A percentile compares a stretch with the other conserved stretches of the same genome.
Evolutionary conservation across 2,113 vertebrate genomes (phyloP).

Genomic region (Tylochromis polylepis): DNA sequence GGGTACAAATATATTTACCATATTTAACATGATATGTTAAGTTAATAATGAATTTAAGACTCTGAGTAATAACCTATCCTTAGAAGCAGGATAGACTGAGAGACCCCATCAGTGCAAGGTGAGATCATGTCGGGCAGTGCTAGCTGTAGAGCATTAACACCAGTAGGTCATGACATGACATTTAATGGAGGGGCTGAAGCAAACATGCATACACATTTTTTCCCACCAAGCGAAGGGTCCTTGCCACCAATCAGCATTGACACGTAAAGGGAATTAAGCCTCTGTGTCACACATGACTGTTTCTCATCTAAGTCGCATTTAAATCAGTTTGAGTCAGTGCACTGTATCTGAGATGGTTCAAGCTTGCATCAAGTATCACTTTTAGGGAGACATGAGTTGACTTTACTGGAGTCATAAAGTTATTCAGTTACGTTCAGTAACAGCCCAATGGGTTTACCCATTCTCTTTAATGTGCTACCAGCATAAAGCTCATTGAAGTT

Average conservation of each 20-base stretch:
- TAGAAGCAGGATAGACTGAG: background rate
- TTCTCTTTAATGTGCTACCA: background rate
- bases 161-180: constrained; percentile 26
- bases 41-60: background rate
- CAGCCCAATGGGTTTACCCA: background rate
- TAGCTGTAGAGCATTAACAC: background rate
- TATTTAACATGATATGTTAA: background rate
- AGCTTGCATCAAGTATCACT: background rate
- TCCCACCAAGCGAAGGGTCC: background rate
- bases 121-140: background rate
- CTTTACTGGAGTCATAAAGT: background rate
- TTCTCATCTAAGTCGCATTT: background rate
- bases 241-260: background rate
- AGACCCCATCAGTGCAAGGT: background rate
- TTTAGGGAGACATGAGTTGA: background rate
- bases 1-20: background rate
- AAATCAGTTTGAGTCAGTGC: background rate
- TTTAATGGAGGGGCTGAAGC: background rate
- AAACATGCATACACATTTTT: background rate
- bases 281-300: background rate
- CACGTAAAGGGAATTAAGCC: background rate
- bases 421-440: background rate
- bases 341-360: background rate
- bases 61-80: background rate
- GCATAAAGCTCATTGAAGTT: background rate